These are phyloP conservation scores for Archips crataeganus DNA, from an alignment of 2,888 invertebrate species.

Conservation along the genomic window DNA sequence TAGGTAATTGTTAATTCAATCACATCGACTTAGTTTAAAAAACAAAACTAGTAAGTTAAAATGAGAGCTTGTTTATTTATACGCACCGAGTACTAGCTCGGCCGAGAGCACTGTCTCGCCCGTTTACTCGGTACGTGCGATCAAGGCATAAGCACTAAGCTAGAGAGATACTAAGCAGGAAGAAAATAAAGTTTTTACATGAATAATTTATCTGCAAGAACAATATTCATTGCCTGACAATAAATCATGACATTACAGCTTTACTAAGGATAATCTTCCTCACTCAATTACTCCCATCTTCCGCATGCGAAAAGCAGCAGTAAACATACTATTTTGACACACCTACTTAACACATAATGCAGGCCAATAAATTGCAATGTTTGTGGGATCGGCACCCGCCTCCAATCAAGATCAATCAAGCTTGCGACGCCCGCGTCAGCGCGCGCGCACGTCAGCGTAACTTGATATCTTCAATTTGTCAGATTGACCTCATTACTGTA, in stretches of 20 bases:
- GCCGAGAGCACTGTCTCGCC: too few relatives aligned
- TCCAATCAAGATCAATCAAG: constrained; percentile 65
- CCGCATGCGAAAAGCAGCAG: constrained; percentile 5
- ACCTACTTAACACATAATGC: constrained; percentile 42
- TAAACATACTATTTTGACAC: constrained; percentile 23
- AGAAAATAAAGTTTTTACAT: neutral
- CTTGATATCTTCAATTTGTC: constrained; percentile 54
- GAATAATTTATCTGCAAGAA: neutral
- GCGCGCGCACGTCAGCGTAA: constrained; percentile 51
- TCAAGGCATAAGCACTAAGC: too few relatives aligned
- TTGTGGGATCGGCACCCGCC: constrained; percentile 52
- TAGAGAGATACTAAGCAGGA: neutral
- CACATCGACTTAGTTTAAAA: neutral
- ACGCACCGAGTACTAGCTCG: too few relatives aligned
- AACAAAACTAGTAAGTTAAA: neutral
- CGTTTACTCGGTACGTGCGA: too few relatives aligned
- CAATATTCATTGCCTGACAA: neutral
- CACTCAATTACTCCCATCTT: neutral
- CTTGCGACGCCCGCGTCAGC: constrained; percentile 47
- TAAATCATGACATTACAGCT: neutral
- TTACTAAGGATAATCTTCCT: neutral
- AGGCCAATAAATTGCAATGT: constrained; percentile 57
- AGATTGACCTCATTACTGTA: constrained; percentile 48
- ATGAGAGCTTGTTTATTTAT: too few relatives aligned
- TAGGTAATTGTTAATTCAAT: neutral